These are phyloP conservation scores for Hipposideros larvatus DNA, from an alignment of 2,797 vertebrate genomes.

Conservation along the genomic window DNA sequence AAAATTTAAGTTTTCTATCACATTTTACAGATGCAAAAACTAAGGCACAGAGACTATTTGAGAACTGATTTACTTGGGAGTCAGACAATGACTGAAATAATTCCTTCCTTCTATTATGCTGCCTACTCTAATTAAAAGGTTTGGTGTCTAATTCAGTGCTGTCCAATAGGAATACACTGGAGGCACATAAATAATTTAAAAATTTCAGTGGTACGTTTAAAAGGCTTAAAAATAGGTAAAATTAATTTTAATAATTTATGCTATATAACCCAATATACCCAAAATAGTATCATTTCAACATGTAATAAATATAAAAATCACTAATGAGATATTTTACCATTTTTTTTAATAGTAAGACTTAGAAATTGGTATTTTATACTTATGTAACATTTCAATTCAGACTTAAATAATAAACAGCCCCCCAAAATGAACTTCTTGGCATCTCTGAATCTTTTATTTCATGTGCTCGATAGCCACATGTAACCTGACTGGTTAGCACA, in stretches of 20 bases:
- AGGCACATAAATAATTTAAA: not conserved
- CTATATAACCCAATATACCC: not conserved
- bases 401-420: not conserved
- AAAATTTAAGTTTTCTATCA: not conserved
- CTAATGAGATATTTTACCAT: not conserved
- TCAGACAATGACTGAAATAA: not conserved
- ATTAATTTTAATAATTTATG: constrained; percentile 29
- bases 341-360: not conserved
- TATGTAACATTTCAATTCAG: not conserved
- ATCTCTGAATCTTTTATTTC: not conserved
- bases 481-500: not conserved
- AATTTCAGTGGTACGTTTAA: not conserved
- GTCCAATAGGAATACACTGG: not conserved
- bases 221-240: not conserved
- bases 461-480: not conserved
- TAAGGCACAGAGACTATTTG: not conserved
- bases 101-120: not conserved
- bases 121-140: not conserved
- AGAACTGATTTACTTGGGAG: not conserved
- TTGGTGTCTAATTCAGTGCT: not conserved
- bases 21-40: constrained; percentile 38
- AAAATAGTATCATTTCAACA: constrained; percentile 29
- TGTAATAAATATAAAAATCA: constrained; percentile 27
- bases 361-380: not conserved
- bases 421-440: not conserved